Conservation (phyloP, 1,140 invertebrate species). For the Macrosteles quadrilineatus region DNA sequence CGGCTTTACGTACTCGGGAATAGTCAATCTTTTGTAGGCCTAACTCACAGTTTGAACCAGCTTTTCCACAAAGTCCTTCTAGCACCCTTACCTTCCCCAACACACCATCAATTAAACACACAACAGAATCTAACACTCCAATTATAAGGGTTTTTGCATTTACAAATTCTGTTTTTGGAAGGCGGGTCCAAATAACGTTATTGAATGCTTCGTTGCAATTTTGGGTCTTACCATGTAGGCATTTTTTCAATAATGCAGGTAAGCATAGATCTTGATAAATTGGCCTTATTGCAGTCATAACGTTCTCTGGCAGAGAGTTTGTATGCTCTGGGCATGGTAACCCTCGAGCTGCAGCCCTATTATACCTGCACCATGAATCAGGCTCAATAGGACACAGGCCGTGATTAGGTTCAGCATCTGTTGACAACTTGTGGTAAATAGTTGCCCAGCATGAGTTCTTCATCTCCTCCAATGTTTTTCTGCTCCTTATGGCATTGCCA, state of each 20-base stretch:
- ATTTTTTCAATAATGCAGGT: background rate
- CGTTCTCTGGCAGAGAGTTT: background rate
- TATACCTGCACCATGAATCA: conserved; percentile 7
- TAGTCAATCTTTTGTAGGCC: background rate
- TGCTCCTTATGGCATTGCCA: background rate
- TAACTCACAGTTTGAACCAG: background rate
- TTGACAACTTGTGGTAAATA: background rate
- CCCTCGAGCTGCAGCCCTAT: background rate
- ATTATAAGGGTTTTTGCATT: background rate
- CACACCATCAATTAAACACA: background rate
- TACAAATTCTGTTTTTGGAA: conserved; percentile 7
- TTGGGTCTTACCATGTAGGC: background rate
- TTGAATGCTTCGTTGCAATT: conserved; percentile 11
- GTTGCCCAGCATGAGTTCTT: background rate
- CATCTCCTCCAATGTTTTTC: conserved; percentile 3
- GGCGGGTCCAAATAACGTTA: conserved; percentile 5
- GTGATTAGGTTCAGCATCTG: background rate
- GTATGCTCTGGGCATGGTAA: background rate
- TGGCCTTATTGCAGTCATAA: conserved; percentile 1
- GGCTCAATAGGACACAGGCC: background rate
- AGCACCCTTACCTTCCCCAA: background rate
- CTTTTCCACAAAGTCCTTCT: conserved; percentile 1
- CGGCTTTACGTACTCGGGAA: background rate
- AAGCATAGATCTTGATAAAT: background rate
- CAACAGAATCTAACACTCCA: background rate